Base-by-base conservation (phyloP, 2,888 invertebrate genomes). In the Diplolepis rosae region DNA sequence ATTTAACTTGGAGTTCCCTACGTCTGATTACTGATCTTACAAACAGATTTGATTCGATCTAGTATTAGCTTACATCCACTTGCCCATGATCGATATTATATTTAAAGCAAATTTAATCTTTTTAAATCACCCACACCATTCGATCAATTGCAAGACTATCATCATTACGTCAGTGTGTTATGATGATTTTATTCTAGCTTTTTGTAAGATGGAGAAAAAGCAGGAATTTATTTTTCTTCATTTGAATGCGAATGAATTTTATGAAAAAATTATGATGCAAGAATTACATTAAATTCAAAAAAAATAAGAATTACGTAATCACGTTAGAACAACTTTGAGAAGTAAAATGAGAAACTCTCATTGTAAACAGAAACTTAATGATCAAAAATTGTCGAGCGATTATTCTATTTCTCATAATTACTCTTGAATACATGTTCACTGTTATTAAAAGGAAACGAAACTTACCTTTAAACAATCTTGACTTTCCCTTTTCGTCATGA, bases 1-100 rank as follows among this genome's bases (percentile, higher is more conserved):
- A 71, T 79, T 75, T 75, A 75, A 66, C 70, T 71, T 71, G 24
- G n/a, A 70, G 71, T 61, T 74, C 73, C 56, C 61, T 65, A 48
- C 65, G 61, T 65, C 48, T 56, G 67, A 79, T 71, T 69, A 42
- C 65, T 61, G 61, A 65, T 30, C 15, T 30, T 28, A 2, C 48
- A 9, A 39, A 39, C 18, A 45, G 42, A n/a, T 3, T 39, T 50
- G 22, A 32, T 3, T 15, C 39, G 30, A 18, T 74, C 52, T 61
- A 61, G 1, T 35, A 24, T 39, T 4, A 1, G 7, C 7, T 45
- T 9, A 42, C 6, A 42, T 1, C 4, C 5, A 15, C 45, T 18
- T 2, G 9, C 18, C 15, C 7, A 45, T 3, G 9, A n/a, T n/a
- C n/a, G 2, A n/a, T 9, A 45, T 45, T 45, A 3, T 1, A 18